phyloP scores from a whole-genome alignment of 37 sponge, comb jelly and placozoan species.

The Crambe crambe region DNA sequence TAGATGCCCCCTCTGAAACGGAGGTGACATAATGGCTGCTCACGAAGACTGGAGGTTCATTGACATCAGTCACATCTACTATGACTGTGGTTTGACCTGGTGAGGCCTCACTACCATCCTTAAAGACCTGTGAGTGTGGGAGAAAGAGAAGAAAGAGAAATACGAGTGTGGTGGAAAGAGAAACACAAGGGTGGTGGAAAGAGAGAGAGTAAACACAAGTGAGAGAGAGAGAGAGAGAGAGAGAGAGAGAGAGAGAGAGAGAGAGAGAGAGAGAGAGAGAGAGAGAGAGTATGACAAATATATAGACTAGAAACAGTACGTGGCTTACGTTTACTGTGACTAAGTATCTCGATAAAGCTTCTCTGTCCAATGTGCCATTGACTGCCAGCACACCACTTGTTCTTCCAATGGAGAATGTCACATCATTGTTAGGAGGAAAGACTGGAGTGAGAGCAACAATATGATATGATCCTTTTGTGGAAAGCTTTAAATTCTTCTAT shows the following conservation, averaged over 20 bases:
- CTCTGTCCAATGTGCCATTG: constrained; percentile 46
- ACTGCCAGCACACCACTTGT: constrained; percentile 20
- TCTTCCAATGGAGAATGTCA: constrained; percentile 6
- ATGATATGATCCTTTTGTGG: neutral
- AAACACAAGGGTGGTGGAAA: no score
- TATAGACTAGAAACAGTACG: no score
- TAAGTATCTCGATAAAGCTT: constrained; percentile 35
- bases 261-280: constrained; percentile 24
- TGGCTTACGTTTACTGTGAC: constrained; percentile 12
- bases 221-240: constrained; percentile 35
- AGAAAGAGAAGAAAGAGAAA: no score
- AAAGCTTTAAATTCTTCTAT: neutral
- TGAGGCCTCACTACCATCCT: neutral
- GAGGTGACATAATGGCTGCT: constrained; percentile 35
- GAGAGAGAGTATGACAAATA: neutral
- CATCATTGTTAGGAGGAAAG: constrained; percentile 5
- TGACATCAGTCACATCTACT: constrained; percentile 34
- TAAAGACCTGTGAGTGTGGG: neutral
- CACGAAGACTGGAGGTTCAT: constrained; percentile 50
- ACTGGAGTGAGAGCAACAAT: constrained; percentile 2
- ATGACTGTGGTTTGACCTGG: constrained; percentile 25
- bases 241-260: constrained; percentile 21
- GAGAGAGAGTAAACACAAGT: constrained; percentile 19
- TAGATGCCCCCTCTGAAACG: constrained; percentile 13
- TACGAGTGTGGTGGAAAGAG: neutral